Evolutionary conservation across 2,888 invertebrate species (phyloP), one percentile per base, ranked within the genome.

Genomic region (Caenorhabditis macrosperma): DNA sequence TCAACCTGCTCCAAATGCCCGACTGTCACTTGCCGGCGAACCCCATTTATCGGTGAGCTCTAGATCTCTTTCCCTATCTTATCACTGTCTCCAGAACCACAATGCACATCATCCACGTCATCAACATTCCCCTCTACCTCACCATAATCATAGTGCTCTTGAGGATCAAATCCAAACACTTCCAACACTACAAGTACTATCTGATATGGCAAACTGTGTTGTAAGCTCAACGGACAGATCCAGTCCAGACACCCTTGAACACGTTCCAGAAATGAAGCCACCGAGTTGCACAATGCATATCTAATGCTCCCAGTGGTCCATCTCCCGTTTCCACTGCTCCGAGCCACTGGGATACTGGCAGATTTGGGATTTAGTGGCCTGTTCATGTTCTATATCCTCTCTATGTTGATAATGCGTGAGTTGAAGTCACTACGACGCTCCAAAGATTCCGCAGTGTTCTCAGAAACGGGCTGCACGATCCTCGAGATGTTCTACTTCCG

Each of bases 401-500:
- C 61, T 17, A 33, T 33, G 1, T 30, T 71, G 0, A 71, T 71
- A 4, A 61, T 61, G 17, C 71, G 71, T 71, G 24, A 60, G 61
- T 48, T 48, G 15, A 44, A 9, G 3, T 44, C 17, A 33, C 9
- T 33, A 33, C 33, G 33, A 33, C 33, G 9, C 33, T 33, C 33
- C 33, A 9, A 33, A 33, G 17, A 50, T 50, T 6, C 22, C 22
- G 22, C 4, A 6, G 12, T 17, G n/a, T 38, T 41, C 61, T 33
- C 54, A 71, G 71, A 71, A 33, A 71, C 71, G 15, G 61, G 54
- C 30, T 71, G 54, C 24, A 61, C 71, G 2, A 15, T 61, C 7
- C 52, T 71, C 24, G 71, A 71, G 35, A 71, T 71, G 71, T 71
- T 71, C 41, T 61, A 54, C 24, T 71, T 71, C 26, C 61, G 71